phyloP scores from a whole-genome alignment of 2,113 vertebrate species.

The Reinhardtius hippoglossoides region DNA sequence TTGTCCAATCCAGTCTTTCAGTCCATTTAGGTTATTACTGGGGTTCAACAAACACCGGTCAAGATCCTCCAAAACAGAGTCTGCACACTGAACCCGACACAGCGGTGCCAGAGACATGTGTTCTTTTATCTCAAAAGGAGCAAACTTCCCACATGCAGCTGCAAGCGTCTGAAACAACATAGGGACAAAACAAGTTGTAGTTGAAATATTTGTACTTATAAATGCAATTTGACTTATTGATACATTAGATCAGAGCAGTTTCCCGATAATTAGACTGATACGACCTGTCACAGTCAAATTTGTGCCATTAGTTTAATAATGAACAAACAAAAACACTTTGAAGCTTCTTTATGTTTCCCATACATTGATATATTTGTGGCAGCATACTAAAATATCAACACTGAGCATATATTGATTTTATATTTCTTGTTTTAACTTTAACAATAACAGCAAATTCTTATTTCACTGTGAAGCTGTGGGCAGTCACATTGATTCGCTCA shows the following conservation, averaged over 20 bases:
- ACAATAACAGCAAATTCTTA: too few relatives aligned
- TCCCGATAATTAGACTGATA: background rate
- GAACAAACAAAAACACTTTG: background rate
- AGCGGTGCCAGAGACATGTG: slow-evolving; percentile 93
- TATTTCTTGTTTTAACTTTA: too few relatives aligned
- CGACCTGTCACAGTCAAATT: background rate
- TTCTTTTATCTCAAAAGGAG: slow-evolving; percentile 97
- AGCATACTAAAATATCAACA: background rate
- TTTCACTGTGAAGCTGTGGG: background rate
- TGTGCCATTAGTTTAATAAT: background rate
- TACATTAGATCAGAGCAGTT: background rate
- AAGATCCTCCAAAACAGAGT: slow-evolving; percentile 83
- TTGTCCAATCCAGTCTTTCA: slow-evolving; percentile 86
- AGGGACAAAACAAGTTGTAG: background rate
- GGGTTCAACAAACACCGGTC: slow-evolving; percentile 86
- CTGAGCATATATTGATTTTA: too few relatives aligned
- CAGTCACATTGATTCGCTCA: too few relatives aligned
- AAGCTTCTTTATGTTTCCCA: too few relatives aligned
- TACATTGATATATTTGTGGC: too few relatives aligned
- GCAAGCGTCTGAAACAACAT: slow-evolving; percentile 87
- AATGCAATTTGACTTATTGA: background rate
- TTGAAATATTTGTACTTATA: background rate
- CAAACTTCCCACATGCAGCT: slow-evolving; percentile 95
- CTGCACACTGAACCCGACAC: slow-evolving; percentile 85
- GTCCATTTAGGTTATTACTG: slow-evolving; percentile 62